Evolutionary conservation across 2,888 invertebrate species (phyloP), one percentile per base, ranked within the genome.

Genomic region (Drosophila yooni): DNA sequence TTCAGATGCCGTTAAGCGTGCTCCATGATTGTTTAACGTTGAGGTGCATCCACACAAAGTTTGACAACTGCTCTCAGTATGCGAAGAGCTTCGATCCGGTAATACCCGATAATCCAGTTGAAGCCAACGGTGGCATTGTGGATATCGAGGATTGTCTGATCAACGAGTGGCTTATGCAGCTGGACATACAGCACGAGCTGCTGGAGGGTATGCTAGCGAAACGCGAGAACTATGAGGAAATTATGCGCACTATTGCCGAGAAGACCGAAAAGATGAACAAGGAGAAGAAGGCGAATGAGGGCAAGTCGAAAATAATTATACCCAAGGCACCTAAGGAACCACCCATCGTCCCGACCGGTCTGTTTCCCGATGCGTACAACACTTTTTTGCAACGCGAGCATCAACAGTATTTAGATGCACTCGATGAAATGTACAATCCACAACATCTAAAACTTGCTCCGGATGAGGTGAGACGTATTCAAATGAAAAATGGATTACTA

Each of bases 41-140:
- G 46, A 85, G 92, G 3, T 91, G 85, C 10, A 43, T 92, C 4
- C 92, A 91, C 57, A 79, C 77, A 1, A 68, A 74, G 3, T 92
- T 91, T 29, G 92, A 93, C 74, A 81, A 82, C 40, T 72, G 88
- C 2, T 89, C 92, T 54, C 83, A 89, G 25, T 76, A 79, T 43
- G 88, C 86, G 0, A 89, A 89, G 36, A 89, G 84, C 40, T 91
- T 46, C 5, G 79, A 79, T 27, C 67, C 78, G 4, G 7, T 74
- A 1, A 36, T 84, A n/a, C 43, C 57, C 5, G 56, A 57, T 3
- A 11, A 31, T 4, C 25, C 31, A 3, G 70, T 69, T 15, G 67
- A 69, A 8, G 60, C 81, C 10, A 83, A 69, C 53, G 84, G 82
- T 15, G 86, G 84, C 1, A 77, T 81, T 33, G 2, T 61, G 57